Evolutionary conservation across 2,888 invertebrate species (phyloP).

Genomic region (Kryphioiulus occultus): DNA sequence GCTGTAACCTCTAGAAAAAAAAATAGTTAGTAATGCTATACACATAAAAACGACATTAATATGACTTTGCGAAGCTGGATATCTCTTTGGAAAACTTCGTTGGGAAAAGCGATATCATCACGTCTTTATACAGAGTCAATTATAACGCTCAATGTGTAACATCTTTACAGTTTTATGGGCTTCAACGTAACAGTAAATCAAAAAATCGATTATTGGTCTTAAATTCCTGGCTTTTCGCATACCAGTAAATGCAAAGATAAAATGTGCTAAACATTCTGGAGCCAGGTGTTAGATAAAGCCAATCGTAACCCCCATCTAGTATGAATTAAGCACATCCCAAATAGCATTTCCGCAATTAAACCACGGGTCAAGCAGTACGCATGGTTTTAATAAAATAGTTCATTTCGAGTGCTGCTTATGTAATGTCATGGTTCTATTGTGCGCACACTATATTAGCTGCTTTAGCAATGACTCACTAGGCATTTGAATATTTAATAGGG

Average conservation of each 20-base stretch:
- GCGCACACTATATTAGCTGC: neutral
- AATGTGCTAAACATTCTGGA: neutral
- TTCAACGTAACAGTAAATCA: neutral
- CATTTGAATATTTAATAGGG: slow-evolving; percentile 15
- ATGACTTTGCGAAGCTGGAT: neutral
- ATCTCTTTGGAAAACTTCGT: neutral
- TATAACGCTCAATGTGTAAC: slow-evolving; percentile 21
- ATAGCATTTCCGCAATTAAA: neutral
- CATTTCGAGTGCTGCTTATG: neutral
- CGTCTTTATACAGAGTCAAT: slow-evolving; percentile 37
- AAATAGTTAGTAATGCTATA: slow-evolving; percentile 16
- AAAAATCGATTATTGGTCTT: neutral
- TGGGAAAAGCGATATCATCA: slow-evolving; percentile 42
- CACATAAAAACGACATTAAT: neutral
- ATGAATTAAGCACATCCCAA: too few relatives aligned
- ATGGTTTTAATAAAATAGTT: neutral
- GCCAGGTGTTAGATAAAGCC: too few relatives aligned
- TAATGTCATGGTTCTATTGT: slow-evolving; percentile 2
- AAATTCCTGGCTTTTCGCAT: neutral
- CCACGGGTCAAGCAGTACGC: neutral
- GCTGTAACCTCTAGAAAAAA: neutral
- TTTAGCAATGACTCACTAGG: neutral
- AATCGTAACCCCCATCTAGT: neutral
- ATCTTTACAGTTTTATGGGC: slow-evolving; percentile 32
- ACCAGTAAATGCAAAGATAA: neutral